Conservation (phyloP, 2,888 invertebrate genomes). For the Eubasilissa splendida region DNA sequence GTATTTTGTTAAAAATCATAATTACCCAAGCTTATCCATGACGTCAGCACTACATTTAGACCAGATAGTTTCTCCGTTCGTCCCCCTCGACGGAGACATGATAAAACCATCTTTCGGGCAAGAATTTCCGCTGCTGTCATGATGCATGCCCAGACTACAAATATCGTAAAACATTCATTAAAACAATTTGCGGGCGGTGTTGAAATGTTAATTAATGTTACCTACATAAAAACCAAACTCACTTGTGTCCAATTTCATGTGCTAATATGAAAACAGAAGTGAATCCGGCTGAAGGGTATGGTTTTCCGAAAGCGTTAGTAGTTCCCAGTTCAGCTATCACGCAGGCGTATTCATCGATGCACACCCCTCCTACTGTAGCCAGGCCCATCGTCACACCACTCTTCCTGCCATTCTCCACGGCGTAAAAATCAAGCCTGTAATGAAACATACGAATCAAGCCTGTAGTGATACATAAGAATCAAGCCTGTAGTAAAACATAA, state of each 20-base stretch:
- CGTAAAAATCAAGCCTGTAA: conserved; percentile 80
- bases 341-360: conserved; percentile 80
- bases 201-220: neutral
- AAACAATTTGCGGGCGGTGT: neutral
- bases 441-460: neutral
- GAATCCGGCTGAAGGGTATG: conserved; percentile 88
- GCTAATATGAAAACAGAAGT: conserved; percentile 87
- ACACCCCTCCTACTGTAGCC: conserved; percentile 86
- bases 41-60: conserved; percentile 82
- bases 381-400: conserved; percentile 86
- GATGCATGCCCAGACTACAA: conserved; percentile 84
- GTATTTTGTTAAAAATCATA: too few species aligned
- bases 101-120: conserved; percentile 86
- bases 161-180: neutral
- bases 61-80: conserved; percentile 85
- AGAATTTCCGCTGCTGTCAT: conserved; percentile 81
- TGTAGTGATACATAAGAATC: too few species aligned
- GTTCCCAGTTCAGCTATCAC: conserved; percentile 86
- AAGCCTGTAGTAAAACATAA: too few species aligned
- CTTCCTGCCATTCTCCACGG: conserved; percentile 78
- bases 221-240: conserved; percentile 61
- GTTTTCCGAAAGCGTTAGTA: conserved; percentile 80
- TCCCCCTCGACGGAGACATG: conserved; percentile 87
- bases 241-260: conserved; percentile 90
- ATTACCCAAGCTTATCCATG: conserved; percentile 74